Percentiles rank a stretch among this genome's conserved stretches.
Conservation (phyloP, 2,113 vertebrate species). For the Triplophysa tibetana region DNA sequence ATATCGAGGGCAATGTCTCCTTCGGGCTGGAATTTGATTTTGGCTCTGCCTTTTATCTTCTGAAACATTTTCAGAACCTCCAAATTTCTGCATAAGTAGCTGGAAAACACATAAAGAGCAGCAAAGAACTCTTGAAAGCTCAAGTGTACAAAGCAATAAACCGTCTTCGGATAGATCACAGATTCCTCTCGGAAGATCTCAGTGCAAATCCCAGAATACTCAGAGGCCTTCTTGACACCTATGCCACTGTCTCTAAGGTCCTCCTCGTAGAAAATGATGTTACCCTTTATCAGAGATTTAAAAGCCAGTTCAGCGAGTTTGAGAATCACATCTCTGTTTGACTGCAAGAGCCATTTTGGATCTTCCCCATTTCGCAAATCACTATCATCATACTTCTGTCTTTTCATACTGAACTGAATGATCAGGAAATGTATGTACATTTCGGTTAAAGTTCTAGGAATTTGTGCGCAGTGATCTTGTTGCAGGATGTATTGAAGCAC, state of each 20-base stretch:
- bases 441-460: constrained; percentile 21
- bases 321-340: constrained; percentile 8
- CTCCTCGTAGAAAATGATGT: constrained; percentile 22
- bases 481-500: constrained; percentile 31
- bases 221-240: neutral
- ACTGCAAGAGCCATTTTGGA: neutral
- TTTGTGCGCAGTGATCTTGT: neutral
- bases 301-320: constrained; percentile 26
- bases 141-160: constrained; percentile 29
- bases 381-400: constrained; percentile 3
- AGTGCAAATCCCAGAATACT: constrained; percentile 26
- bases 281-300: constrained; percentile 9
- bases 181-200: constrained; percentile 22
- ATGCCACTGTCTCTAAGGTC: constrained; percentile 6
- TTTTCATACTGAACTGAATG: neutral
- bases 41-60: constrained; percentile 9
- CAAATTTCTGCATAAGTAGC: neutral
- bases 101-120: neutral
- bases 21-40: neutral
- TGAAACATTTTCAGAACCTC: constrained; percentile 15
- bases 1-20: neutral
- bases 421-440: constrained; percentile 36
- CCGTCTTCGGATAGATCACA: neutral
- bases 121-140: constrained; percentile 38
- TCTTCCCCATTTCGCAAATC: neutral